A percentile compares a stretch with the other conserved stretches of the same genome.
Evolutionary conservation across 2,888 invertebrate genomes (phyloP).

Genomic region (Thereva unica): DNA sequence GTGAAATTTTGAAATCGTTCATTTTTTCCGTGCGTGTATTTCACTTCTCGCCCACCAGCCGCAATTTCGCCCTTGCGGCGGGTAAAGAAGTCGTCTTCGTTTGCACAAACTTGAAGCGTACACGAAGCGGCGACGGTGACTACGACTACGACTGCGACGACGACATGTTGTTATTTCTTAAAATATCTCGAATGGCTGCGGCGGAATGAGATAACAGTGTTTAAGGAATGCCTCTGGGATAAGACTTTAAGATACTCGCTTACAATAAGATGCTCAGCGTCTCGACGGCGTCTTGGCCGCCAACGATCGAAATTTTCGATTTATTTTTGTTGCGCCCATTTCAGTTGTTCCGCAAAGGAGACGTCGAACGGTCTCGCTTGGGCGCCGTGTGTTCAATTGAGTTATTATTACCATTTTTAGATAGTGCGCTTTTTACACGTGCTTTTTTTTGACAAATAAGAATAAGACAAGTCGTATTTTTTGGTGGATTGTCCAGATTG

Average conservation of each 20-base stretch:
- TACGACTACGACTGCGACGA: conserved; percentile 1
- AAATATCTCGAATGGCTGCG: conserved; percentile 26
- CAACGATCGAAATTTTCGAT: conserved; percentile 17
- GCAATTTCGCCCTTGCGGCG: too few species aligned
- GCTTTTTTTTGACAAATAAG: neutral
- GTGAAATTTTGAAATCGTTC: too few species aligned
- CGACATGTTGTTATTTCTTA: conserved; percentile 7
- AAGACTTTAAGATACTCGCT: conserved; percentile 7
- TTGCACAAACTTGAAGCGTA: neutral
- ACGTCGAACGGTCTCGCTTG: conserved; percentile 45
- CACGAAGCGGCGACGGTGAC: too few species aligned
- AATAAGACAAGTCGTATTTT: too few species aligned
- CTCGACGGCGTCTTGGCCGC: conserved; percentile 19
- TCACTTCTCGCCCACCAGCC: too few species aligned
- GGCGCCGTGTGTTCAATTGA: neutral
- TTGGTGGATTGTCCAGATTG: too few species aligned
- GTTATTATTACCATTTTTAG: neutral
- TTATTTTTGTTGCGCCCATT: conserved; percentile 36
- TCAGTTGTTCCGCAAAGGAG: conserved; percentile 46
- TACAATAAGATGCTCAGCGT: conserved; percentile 30
- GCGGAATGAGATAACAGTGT: conserved; percentile 17
- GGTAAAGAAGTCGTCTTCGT: too few species aligned
- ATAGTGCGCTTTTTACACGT: conserved; percentile 5
- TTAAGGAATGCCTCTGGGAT: conserved; percentile 24
- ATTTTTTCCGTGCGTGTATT: too few species aligned